phyloP scores from a whole-genome alignment of 2,797 vertebrate genomes.

The Lepilemur septentrionalis region DNA sequence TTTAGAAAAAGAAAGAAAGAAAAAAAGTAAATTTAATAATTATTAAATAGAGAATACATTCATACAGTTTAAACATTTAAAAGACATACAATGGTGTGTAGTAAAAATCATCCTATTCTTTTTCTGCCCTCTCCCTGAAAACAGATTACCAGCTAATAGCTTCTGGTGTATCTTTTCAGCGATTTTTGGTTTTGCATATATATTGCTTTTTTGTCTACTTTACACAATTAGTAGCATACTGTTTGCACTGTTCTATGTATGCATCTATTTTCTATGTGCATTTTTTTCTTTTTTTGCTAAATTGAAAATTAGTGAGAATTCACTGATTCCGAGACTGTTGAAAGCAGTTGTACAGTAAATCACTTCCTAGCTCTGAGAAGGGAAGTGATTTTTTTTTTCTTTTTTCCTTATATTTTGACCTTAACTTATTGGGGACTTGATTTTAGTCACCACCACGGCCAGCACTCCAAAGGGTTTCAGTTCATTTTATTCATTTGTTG shows the following conservation, averaged over 20 bases:
- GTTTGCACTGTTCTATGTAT: background rate
- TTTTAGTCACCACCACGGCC: background rate
- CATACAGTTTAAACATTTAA: background rate
- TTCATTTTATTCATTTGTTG: background rate
- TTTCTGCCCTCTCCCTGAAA: background rate
- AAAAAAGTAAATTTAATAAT: background rate
- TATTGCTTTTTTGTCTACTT: background rate
- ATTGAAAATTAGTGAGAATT: slow-evolving; percentile 18
- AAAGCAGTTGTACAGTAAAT: background rate
- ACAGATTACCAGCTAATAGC: background rate
- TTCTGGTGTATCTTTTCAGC: background rate
- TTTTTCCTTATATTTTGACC: background rate
- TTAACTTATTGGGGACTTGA: background rate
- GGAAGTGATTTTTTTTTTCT: background rate
- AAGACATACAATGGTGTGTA: background rate
- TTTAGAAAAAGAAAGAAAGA: background rate
- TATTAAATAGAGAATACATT: background rate
- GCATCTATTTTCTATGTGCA: background rate
- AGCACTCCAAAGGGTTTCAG: background rate
- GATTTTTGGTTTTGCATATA: background rate
- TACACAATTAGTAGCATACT: background rate
- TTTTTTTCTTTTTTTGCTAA: background rate
- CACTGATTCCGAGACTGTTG: background rate
- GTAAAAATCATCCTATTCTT: background rate
- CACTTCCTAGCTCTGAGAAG: background rate